Percentiles rank a stretch among this genome's conserved stretches.
These are phyloP conservation scores for Tangara arthus DNA, from an alignment of 2,797 vertebrate genomes.

Conservation along the genomic window DNA sequence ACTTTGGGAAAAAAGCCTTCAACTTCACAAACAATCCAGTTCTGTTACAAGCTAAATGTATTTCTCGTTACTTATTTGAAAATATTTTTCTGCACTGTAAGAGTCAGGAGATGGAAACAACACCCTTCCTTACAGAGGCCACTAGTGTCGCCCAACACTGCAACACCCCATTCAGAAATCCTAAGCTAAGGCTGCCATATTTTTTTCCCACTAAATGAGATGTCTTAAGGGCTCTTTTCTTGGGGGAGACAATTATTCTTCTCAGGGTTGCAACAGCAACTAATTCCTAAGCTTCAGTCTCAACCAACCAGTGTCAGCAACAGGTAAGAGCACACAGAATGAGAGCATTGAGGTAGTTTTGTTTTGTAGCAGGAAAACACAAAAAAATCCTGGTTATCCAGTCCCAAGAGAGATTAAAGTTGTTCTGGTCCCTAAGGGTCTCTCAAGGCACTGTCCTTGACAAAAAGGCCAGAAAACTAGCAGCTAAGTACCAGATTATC, in stretches of 20 bases:
- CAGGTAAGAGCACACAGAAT: accelerated
- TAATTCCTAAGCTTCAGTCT: neutral
- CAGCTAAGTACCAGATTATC: neutral
- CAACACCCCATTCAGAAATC: neutral
- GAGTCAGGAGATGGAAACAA: neutral
- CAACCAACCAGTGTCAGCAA: neutral
- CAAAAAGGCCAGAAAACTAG: neutral
- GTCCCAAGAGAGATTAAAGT: neutral
- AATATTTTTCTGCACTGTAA: neutral
- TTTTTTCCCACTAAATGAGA: neutral
- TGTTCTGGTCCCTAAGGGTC: neutral
- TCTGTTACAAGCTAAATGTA: neutral
- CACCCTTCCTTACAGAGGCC: neutral
- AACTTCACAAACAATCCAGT: neutral
- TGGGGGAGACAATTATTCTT: neutral
- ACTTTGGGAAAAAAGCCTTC: neutral
- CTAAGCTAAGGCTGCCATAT: neutral
- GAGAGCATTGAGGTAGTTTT: neutral
- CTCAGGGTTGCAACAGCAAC: neutral
- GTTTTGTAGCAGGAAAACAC: neutral
- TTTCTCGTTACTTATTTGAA: neutral
- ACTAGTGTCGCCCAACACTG: neutral
- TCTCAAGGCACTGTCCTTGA: neutral
- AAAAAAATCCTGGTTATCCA: neutral
- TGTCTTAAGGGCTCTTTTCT: neutral